Evolutionary conservation across 2,113 vertebrate genomes (phyloP).

Genomic region (Sinosuthora webbiana): DNA sequence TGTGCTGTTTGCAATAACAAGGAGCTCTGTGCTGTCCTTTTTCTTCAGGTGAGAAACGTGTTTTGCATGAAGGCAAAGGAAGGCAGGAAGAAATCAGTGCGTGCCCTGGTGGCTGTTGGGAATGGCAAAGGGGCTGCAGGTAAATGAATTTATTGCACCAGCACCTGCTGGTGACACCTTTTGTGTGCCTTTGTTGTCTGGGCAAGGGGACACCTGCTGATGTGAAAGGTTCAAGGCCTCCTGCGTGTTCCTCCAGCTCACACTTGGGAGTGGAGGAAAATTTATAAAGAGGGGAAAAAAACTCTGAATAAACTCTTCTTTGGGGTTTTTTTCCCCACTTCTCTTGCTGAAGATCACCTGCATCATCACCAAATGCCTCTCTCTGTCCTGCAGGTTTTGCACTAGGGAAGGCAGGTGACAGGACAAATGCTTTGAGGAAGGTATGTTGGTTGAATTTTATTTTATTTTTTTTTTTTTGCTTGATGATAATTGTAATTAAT

Average conservation of each 20-base stretch:
- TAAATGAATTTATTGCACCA: slow-evolving; percentile 38
- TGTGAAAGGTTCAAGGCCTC: background rate
- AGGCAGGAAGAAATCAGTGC: slow-evolving; percentile 87
- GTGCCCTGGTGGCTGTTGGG: slow-evolving; percentile 88
- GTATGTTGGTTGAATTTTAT: slow-evolving; percentile 68
- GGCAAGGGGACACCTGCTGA: too few species aligned
- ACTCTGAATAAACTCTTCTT: background rate
- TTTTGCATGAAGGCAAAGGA: slow-evolving; percentile 96
- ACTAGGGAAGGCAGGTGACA: slow-evolving; percentile 87
- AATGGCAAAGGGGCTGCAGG: slow-evolving; percentile 92
- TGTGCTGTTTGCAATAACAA: background rate
- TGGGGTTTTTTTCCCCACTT: accelerated
- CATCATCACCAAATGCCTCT: background rate
- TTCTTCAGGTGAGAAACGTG: slow-evolving; percentile 86
- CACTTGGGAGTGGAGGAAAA: background rate
- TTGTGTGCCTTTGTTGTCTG: too few species aligned
- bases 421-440: slow-evolving; percentile 87
- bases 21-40: background rate
- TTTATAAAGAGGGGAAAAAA: background rate
- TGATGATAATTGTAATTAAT: background rate
- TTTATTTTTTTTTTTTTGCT: background rate
- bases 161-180: too few species aligned
- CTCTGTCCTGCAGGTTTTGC: slow-evolving; percentile 85
- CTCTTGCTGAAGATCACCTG: background rate
- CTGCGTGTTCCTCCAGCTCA: background rate